These are phyloP conservation scores for Rhinichthys osculus DNA, from an alignment of 2,797 vertebrate species.

Conservation along the genomic window DNA sequence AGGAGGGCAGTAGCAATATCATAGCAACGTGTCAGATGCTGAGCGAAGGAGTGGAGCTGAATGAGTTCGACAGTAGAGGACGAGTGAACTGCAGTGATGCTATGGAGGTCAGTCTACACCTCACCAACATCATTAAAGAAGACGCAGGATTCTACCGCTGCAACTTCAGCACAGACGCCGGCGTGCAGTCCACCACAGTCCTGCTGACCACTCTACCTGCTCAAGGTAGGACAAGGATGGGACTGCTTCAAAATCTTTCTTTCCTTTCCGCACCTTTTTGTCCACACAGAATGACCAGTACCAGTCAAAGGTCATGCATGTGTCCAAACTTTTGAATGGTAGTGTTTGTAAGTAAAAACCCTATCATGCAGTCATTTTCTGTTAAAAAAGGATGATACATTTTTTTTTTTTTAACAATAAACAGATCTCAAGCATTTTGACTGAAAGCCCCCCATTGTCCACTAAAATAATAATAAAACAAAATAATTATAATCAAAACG, in stretches of 20 bases:
- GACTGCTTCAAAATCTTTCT: background rate
- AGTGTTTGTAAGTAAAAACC: background rate
- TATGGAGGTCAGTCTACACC: constrained; percentile 65
- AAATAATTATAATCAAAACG: too few species aligned
- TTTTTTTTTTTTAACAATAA: too few species aligned
- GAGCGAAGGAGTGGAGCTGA: constrained; percentile 62
- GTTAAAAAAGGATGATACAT: too few species aligned
- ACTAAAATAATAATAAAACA: too few species aligned
- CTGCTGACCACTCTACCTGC: constrained; percentile 67
- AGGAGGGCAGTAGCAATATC: constrained; percentile 64
- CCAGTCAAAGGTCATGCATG: background rate
- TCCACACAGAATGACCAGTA: background rate
- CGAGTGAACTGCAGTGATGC: constrained; percentile 69
- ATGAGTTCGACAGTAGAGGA: constrained; percentile 29
- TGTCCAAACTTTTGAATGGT: background rate
- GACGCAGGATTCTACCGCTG: constrained; percentile 79
- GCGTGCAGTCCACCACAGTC: constrained; percentile 68
- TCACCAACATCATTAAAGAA: constrained; percentile 64
- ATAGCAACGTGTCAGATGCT: constrained; percentile 72
- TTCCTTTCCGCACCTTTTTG: background rate
- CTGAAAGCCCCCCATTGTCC: too few species aligned
- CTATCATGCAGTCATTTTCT: background rate
- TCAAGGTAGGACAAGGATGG: constrained; percentile 65
- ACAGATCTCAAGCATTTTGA: too few species aligned
- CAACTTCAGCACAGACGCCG: constrained; percentile 64